Evolutionary conservation across 2,113 vertebrate species (phyloP).

Genomic region (Hippoglossus stenolepis): DNA sequence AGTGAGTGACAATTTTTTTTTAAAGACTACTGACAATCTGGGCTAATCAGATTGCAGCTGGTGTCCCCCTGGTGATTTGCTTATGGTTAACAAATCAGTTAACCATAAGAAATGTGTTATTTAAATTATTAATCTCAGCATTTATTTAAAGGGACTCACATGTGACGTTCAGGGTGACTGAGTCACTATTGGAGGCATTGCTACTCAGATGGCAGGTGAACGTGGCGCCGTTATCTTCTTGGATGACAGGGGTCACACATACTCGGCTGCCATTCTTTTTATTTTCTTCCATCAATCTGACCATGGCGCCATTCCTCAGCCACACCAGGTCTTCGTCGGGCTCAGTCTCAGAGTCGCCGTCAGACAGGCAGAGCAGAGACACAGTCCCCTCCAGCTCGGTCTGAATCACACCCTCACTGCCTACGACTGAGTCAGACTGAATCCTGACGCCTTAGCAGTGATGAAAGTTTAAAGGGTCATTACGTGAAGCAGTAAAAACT

Average conservation of each 20-base stretch:
- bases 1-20: too few relatives aligned
- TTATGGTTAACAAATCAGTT: background rate
- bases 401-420: constrained; percentile 47
- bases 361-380: constrained; percentile 68
- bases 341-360: background rate
- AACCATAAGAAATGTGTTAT: background rate
- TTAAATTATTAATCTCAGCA: background rate
- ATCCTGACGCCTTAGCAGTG: constrained; percentile 63
- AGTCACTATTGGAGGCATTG: constrained; percentile 53
- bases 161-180: constrained; percentile 77
- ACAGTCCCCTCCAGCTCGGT: constrained; percentile 45
- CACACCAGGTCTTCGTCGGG: constrained; percentile 74
- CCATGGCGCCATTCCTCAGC: constrained; percentile 69
- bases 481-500: background rate
- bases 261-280: constrained; percentile 62
- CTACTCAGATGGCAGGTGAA: constrained; percentile 76
- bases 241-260: constrained; percentile 72
- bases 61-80: too few relatives aligned
- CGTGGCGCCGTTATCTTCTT: constrained; percentile 69
- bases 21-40: too few relatives aligned
- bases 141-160: constrained; percentile 72
- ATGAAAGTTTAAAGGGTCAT: background rate
- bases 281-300: constrained; percentile 73
- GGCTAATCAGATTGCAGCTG: too few relatives aligned
- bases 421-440: constrained; percentile 28